Evolutionary conservation across 2,113 vertebrate species (phyloP).

Genomic region (Telmatochromis brachygnathus): DNA sequence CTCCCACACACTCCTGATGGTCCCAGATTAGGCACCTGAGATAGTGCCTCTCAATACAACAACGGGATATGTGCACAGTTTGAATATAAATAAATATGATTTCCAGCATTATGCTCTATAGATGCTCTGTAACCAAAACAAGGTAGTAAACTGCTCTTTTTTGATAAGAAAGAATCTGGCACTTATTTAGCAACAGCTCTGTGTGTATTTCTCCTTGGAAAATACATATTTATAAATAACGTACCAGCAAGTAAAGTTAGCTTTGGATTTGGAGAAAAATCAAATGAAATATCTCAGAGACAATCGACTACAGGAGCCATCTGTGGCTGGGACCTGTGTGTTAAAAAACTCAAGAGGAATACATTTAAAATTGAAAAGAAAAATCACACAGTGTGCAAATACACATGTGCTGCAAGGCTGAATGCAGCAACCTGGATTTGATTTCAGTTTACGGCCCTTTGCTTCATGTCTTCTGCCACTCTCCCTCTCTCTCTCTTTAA

Average conservation of each 20-base stretch:
- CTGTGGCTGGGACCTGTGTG: background rate
- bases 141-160: background rate
- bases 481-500: too few relatives aligned
- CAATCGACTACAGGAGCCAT: background rate
- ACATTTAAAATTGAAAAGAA: background rate
- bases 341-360: background rate
- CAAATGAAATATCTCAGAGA: background rate
- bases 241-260: background rate
- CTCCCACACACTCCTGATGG: background rate
- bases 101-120: background rate
- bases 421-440: too few relatives aligned
- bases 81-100: background rate
- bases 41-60: background rate
- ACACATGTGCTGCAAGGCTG: too few relatives aligned
- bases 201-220: background rate
- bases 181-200: background rate
- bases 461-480: too few relatives aligned
- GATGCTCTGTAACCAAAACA: background rate
- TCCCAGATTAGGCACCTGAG: background rate
- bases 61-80: background rate
- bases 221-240: background rate
- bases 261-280: background rate
- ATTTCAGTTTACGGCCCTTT: too few relatives aligned
- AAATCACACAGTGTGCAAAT: background rate
- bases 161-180: background rate